A percentile compares a stretch with the other conserved stretches of the same genome.
These are phyloP conservation scores for Peromyscus polionotus DNA, from an alignment of 2,113 vertebrate species.

Conservation along the genomic window DNA sequence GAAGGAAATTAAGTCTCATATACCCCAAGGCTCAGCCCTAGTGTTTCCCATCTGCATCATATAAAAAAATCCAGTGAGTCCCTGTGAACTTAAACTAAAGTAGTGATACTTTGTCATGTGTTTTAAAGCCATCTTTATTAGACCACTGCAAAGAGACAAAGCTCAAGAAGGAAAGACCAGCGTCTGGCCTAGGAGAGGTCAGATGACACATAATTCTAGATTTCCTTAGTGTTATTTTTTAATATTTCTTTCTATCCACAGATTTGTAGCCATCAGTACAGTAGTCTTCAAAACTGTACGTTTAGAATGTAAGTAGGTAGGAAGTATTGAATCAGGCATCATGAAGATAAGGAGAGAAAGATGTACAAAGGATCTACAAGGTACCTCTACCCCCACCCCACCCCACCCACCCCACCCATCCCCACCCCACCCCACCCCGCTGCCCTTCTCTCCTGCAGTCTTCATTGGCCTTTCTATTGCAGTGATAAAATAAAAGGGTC, in stretches of 20 bases:
- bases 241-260: neutral
- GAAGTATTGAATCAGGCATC: neutral
- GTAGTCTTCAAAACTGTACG: neutral
- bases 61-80: neutral
- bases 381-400: neutral
- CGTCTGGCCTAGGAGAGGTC: neutral
- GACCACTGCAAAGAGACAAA: neutral
- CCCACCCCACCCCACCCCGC: no score
- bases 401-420: no score
- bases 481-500: no score
- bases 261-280: neutral
- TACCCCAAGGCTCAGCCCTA: neutral
- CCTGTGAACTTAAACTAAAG: neutral
- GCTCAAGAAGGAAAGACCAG: neutral
- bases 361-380: neutral
- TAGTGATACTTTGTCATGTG: neutral
- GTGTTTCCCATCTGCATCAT: neutral
- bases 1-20: neutral
- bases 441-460: neutral
- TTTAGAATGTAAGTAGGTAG: neutral
- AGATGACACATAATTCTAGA: neutral
- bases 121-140: conserved; percentile 26
- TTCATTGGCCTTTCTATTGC: neutral
- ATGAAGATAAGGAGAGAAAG: neutral
- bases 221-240: neutral